Conservation (phyloP, 2,797 vertebrate species). For the Danionella dracula region DNA sequence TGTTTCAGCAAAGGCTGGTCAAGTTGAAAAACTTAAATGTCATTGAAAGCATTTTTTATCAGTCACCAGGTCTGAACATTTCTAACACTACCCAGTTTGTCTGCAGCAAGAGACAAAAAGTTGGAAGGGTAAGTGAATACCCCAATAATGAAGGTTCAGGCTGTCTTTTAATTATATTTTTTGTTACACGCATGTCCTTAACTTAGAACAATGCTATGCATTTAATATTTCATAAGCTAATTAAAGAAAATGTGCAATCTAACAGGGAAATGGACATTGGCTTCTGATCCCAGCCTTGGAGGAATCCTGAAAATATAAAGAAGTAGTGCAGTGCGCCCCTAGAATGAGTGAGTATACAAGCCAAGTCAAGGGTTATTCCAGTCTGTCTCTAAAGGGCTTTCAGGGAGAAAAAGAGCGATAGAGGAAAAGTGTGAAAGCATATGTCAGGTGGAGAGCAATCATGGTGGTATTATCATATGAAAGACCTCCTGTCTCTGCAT, state of each 20-base stretch:
- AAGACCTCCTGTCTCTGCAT: conserved; percentile 20
- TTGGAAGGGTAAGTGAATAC: too few species aligned
- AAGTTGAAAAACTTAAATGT: too few species aligned
- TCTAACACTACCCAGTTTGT: too few species aligned
- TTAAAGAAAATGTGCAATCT: too few species aligned
- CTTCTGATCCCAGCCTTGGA: conserved; percentile 16
- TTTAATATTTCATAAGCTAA: conserved; percentile 49
- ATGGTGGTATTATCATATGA: conserved; percentile 33
- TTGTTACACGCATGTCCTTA: conserved; percentile 11
- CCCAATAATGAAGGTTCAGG: conserved; percentile 43
- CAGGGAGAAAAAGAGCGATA: neutral
- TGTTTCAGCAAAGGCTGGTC: too few species aligned
- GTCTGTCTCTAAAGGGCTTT: conserved; percentile 6
- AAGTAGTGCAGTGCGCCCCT: conserved; percentile 4
- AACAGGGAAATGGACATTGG: too few species aligned
- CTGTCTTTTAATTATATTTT: conserved; percentile 25
- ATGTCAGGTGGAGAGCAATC: conserved; percentile 33
- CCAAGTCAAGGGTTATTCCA: conserved; percentile 12
- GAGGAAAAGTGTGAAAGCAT: conserved; percentile 1
- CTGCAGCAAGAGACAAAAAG: too few species aligned
- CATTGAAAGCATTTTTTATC: too few species aligned
- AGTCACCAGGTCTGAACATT: too few species aligned
- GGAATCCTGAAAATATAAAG: conserved; percentile 1
- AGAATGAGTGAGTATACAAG: neutral
- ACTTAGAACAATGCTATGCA: conserved; percentile 41